Base-by-base conservation (phyloP, 2,888 invertebrate genomes). In the Epistrophe grossulariae region DNA sequence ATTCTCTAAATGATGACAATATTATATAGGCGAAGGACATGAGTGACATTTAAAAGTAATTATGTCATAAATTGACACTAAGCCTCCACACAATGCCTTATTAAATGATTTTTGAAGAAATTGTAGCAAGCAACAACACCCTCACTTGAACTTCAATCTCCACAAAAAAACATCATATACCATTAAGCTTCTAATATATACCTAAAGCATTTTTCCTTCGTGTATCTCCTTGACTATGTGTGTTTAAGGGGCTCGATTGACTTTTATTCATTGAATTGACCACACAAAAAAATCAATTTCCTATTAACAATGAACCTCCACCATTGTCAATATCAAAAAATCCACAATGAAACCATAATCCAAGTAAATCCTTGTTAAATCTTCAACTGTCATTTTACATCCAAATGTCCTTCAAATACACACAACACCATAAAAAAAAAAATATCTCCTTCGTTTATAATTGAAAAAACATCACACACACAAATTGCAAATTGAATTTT, bases 401-500 rank as follows among this genome's bases (percentile, higher is more conserved):
- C 68, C 31, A 50, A 48, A 50, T 31, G 62, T 62, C 62, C 43
- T 62, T 62, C 62, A 43, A 62, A 62, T 15, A 17, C 8, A 35
- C 35, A 35, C 35, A 31, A 24, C 24, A n/a, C 15, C 1, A 38
- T 11, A 60, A 40, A 43, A 38, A 38, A 11, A 35, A n/a, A 38
- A 38, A 35, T 31, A 10, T 60, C 40, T 13, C 31, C 2, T 15
- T 43, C 7, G 8, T 15, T 43, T 7, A n/a, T 48, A 60, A 48
- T 38, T 45, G 35, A 59, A 50, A 43, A 35, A 60, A 38, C 19
- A 52, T 15, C 40, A 43, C 38, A 57, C 38, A 57, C 13, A 10
- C 55, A 76, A 52, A 59, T 57, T 50, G 68, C 0, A 50, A 68
- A 68, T 50, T 50, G 68, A 68, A 50, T 68, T 68, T 50, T 35